A percentile compares a stretch with the other conserved stretches of the same genome.
Evolutionary conservation across 2,113 vertebrate species (phyloP).

Genomic region (Zosterops lateralis): DNA sequence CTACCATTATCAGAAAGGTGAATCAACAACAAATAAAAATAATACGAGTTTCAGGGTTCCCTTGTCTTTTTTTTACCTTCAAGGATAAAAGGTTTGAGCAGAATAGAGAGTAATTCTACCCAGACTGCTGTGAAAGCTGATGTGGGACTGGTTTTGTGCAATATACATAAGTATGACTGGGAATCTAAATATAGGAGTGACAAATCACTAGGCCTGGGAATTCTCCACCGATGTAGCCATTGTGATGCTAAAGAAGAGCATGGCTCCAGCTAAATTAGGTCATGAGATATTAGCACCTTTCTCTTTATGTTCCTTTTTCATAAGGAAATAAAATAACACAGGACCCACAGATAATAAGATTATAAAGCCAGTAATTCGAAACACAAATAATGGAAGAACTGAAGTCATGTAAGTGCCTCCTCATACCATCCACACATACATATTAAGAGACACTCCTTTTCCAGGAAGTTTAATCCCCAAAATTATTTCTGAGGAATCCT

Average conservation of each 20-base stretch:
- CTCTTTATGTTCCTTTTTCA: constrained; percentile 9
- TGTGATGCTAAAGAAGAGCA: background rate
- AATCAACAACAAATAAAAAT: background rate
- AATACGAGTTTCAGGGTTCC: background rate
- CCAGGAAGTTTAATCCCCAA: constrained; percentile 32
- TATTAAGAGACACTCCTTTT: constrained; percentile 10
- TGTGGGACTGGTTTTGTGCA: background rate
- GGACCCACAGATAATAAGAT: constrained; percentile 10
- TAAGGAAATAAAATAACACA: constrained; percentile 39
- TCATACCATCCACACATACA: background rate
- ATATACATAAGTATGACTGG: background rate
- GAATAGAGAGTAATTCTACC: background rate
- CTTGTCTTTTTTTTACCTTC: background rate
- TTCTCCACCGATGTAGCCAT: background rate
- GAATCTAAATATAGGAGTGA: constrained; percentile 15
- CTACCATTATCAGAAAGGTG: background rate
- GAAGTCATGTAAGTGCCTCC: background rate
- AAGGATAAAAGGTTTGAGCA: background rate
- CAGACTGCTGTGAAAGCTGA: background rate
- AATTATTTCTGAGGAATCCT: constrained; percentile 11
- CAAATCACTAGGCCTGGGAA: constrained; percentile 7
- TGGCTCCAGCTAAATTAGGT: constrained; percentile 36
- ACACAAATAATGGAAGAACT: background rate
- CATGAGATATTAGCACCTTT: constrained; percentile 42
- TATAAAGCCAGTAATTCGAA: constrained; percentile 8